Base-by-base conservation (phyloP, 2,113 vertebrate genomes). In the Pollimyrus isidori region DNA sequence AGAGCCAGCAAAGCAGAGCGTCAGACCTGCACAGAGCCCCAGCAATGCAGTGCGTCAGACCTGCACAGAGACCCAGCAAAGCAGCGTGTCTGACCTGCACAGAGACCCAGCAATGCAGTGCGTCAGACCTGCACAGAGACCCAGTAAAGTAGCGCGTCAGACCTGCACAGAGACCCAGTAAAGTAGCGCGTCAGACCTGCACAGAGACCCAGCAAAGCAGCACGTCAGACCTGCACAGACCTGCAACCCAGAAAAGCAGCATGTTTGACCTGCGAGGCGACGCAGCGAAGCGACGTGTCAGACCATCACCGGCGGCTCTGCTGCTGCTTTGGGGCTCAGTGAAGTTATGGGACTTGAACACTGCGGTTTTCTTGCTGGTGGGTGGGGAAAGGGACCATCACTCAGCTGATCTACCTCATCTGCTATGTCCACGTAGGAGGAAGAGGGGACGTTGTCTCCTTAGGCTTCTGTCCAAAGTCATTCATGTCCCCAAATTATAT, bases 401-500 rank as follows among this genome's bases (percentile, higher is more conserved):
- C n/a, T 62, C 58, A 62, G 62, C 62, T 65, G 62, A 65, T 62
- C 56, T 62, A 62, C 7, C 23, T 62, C 23, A 62, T 62, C 56
- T 58, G 21, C 56, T 21, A 62, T 62, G 56, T 62, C 56, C 56
- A 0, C n/a, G 23, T 26, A 65, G 62, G 9, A 26, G 58, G 58
- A 26, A 65, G 62, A 65, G 62, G 3, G 2, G 23, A n/a, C 58
- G 0, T n/a, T 26, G 7, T 13, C 58, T 69, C 62, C 62, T 69
- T n/a, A 62, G 56, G 23, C 56, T n/a, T 7, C 56, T 23, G 21
- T 23, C 7, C 23, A n/a, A 62, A 62, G 56, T n/a, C 23, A n/a
- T n/a, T 62, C 9, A 62, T 62, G 56, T 62, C 21, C 56, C 56
- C 56, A 95, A 95, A 95, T 94, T 95, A 92, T 96, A 96, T 95